Evolutionary conservation across 1,140 invertebrate genomes (phyloP).

Genomic region (Hyposmocoma kahamanoa): DNA sequence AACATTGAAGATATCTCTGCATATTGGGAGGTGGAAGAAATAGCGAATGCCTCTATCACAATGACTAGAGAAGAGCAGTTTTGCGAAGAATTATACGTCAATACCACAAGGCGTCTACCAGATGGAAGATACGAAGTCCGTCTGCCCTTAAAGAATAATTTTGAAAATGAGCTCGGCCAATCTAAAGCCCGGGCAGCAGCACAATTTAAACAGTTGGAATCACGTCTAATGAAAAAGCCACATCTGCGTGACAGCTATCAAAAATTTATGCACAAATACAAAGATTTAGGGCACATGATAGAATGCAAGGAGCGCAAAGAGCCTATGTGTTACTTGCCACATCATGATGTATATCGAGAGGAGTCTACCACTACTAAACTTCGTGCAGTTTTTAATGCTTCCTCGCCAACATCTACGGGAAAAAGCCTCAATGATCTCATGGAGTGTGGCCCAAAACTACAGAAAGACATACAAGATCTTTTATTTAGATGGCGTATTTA

Average conservation of each 20-base stretch:
- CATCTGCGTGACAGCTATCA: background rate
- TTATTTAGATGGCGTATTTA: background rate
- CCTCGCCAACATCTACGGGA: too few species aligned
- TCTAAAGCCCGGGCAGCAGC: background rate
- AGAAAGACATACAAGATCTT: background rate
- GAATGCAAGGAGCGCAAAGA: background rate
- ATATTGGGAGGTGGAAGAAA: constrained; percentile 3
- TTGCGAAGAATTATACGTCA: background rate
- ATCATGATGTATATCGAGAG: background rate
- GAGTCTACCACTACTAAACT: background rate
- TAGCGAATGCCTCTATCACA: background rate
- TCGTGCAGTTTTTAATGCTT: background rate
- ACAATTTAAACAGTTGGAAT: background rate
- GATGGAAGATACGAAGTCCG: background rate
- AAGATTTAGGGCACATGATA: background rate
- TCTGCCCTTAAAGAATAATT: background rate
- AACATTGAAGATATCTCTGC: background rate
- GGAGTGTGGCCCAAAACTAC: background rate
- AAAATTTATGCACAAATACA: constrained; percentile 1
- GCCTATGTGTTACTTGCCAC: background rate
- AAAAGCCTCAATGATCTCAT: background rate
- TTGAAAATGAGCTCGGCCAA: background rate
- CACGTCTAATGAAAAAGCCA: background rate
- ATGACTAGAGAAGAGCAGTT: background rate
- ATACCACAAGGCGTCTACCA: background rate